A percentile compares a stretch with the other conserved stretches of the same genome.
phyloP scores from a whole-genome alignment of 30 jellyfish, hydroid and myxozoan species.

The Cassiopea andromeda region DNA sequence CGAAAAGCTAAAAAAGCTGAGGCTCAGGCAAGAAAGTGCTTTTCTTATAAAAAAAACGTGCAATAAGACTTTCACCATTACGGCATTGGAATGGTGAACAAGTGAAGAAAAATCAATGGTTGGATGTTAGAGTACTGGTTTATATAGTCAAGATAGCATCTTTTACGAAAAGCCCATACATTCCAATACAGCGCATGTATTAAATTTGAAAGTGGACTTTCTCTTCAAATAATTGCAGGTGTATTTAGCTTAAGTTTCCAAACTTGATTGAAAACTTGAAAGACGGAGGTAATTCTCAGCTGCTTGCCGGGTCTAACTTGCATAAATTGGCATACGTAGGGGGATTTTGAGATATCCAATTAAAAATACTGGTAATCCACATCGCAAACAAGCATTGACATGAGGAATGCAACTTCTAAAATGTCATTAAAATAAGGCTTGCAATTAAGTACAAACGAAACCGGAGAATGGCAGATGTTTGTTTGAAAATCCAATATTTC shows the following conservation, averaged over 20 bases:
- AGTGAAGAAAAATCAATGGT: too few relatives aligned
- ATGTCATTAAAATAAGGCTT: background rate
- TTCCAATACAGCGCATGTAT: constrained; percentile 35
- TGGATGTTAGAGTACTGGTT: too few relatives aligned
- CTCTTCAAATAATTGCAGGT: constrained; percentile 44
- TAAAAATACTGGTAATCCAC: constrained; percentile 1
- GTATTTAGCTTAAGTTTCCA: constrained; percentile 15
- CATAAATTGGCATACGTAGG: background rate
- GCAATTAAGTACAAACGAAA: too few relatives aligned
- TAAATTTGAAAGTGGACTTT: constrained; percentile 41
- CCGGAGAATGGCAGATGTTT: too few relatives aligned
- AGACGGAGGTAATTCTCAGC: constrained; percentile 38
- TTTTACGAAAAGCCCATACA: constrained; percentile 12
- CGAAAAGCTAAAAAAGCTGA: too few relatives aligned
- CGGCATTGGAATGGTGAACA: too few relatives aligned
- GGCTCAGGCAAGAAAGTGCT: too few relatives aligned
- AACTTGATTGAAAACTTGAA: constrained; percentile 25
- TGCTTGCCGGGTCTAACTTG: background rate
- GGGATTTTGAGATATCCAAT: background rate
- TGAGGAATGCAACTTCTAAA: background rate
- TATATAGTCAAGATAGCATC: background rate
- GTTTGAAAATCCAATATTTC: too few relatives aligned
- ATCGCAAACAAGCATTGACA: background rate
- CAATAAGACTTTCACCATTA: too few relatives aligned
- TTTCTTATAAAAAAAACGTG: too few relatives aligned